Evolutionary conservation across 1,140 invertebrate genomes (phyloP).

Genomic region (Dreissena rostriformis): DNA sequence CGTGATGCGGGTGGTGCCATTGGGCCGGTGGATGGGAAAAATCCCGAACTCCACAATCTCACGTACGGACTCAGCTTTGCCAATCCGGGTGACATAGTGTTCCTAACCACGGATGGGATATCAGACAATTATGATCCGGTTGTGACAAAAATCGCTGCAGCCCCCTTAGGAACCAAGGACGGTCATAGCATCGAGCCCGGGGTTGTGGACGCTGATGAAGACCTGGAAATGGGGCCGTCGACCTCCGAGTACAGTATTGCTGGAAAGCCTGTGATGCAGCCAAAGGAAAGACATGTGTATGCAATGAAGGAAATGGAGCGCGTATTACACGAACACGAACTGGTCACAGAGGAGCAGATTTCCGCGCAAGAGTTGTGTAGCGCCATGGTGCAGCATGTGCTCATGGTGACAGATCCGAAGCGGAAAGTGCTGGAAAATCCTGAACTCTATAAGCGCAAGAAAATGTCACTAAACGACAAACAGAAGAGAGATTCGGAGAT

Average conservation of each 20-base stretch:
- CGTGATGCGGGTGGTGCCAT: constrained; percentile 93
- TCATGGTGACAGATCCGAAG: constrained; percentile 79
- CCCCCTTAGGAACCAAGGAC: constrained; percentile 56
- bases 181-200: constrained; percentile 61
- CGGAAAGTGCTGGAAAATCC: constrained; percentile 80
- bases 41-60: constrained; percentile 95
- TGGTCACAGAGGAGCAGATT: constrained; percentile 77
- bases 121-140: constrained; percentile 97
- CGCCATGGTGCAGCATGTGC: constrained; percentile 79
- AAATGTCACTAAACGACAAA: constrained; percentile 75
- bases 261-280: constrained; percentile 79
- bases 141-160: constrained; percentile 94
- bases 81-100: constrained; percentile 92
- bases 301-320: constrained; percentile 82
- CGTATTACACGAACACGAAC: constrained; percentile 79
- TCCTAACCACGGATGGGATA: constrained; percentile 95
- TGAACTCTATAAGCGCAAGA: constrained; percentile 74
- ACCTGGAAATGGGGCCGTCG: constrained; percentile 32
- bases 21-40: constrained; percentile 92
- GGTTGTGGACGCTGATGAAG: constrained; percentile 21
- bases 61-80: constrained; percentile 94
- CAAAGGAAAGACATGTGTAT: constrained; percentile 80
- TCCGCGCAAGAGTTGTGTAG: constrained; percentile 81
- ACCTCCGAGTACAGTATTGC: constrained; percentile 60
- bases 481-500: constrained; percentile 78